Base-by-base conservation (phyloP, 1,140 invertebrate genomes). In the Lamellibrachia luymesi region DNA sequence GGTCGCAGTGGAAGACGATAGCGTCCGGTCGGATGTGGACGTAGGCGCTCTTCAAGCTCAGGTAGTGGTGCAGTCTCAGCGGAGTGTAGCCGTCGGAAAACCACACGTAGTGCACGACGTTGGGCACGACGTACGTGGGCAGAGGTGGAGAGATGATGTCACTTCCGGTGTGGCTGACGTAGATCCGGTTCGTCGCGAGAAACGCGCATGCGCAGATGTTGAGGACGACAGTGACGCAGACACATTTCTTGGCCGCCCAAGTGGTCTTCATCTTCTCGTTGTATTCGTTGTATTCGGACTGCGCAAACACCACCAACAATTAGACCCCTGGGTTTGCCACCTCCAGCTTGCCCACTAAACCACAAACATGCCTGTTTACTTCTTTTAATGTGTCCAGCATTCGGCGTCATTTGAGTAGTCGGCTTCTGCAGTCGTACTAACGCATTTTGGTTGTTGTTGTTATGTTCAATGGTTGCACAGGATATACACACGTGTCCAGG, bases 61-160 rank as follows among this genome's bases (percentile, higher is more conserved):
- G 38, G 27, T 56, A 80, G 8, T 94, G 93, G 50, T 94, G 93
- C 50, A 94, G 93, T 50, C 93, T 90, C 50, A 94, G 90, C 25
- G 89, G 38, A 4, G 92, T 94, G 17, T 92, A 51, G 8, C 51
- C 90, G 50, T 92, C 92, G 51, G 93, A 94, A 56, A 94, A 94
- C 93, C 93, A 94, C 17, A 93, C 80, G 22, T 93, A 51, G 91
- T 94, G 93, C 27, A 91, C 93, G 51, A 92, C 50, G 17, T 91
- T 93, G 4, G 93, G 93, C 50, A 94, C 92, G 52, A 7, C 10
- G 51, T 91, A 91, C 4, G 64, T 22, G 13, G 64, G 6, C 2
- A 80, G 5, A 22, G 64, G 64, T 2, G 64, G 25, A 80, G 17
- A 22, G 2, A 80, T 1, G 64, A 80, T 22, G 64, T 80, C 64